phyloP scores from a whole-genome alignment of 2,888 invertebrate genomes.

The Nephrotoma appendiculata region DNA sequence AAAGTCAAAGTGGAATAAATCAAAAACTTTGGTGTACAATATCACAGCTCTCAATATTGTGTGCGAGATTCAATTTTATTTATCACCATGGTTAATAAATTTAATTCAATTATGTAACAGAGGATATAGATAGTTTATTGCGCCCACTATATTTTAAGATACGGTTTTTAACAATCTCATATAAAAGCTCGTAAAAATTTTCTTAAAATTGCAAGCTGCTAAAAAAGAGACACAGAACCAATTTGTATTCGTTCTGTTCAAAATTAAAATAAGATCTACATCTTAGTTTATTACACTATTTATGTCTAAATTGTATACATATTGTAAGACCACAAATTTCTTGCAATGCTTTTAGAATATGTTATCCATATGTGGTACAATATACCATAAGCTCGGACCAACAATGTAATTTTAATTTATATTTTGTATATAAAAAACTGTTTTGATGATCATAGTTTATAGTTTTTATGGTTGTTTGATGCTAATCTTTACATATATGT shows the following conservation, averaged over 20 bases:
- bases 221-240: background rate
- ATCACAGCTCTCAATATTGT: background rate
- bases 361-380: background rate
- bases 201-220: background rate
- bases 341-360: background rate
- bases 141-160: background rate
- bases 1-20: background rate
- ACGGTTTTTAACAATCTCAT: background rate
- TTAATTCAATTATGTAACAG: background rate
- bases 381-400: background rate
- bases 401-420: background rate
- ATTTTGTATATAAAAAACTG: background rate
- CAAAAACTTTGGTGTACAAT: background rate
- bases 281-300: background rate
- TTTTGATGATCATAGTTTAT: background rate
- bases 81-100: background rate
- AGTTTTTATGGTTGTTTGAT: background rate
- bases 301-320: background rate
- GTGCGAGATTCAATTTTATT: background rate
- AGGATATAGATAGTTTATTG: no score
- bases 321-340: background rate
- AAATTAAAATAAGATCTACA: background rate
- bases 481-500: background rate
- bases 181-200: background rate
- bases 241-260: background rate